Base-by-base conservation (phyloP, 1,140 invertebrate species). In the Macrostomum lignano region DNA sequence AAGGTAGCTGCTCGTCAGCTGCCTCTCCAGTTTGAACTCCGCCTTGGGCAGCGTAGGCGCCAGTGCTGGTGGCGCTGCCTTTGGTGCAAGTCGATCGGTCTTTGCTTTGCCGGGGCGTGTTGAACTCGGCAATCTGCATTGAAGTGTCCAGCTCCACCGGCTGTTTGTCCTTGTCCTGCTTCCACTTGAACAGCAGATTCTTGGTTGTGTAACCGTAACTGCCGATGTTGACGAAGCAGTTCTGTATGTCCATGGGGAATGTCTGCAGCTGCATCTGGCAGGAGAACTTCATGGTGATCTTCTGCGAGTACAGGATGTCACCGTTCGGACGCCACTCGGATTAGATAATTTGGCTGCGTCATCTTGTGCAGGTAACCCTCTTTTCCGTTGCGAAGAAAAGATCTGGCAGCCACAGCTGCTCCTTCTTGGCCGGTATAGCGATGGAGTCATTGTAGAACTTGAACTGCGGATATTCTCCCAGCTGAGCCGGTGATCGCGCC, bases 201-300 rank as follows among this genome's bases (percentile, higher is more conserved):
- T 40, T 36, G 26, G 44, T 43, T 11, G 46, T 42, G 38, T 49
- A 49, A n/a, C 44, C 44, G 34, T 79, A 91, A 46, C 79, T 86
- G 42, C 78, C 79, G 24, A 93, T 64, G 42, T 78, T 70, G 11
- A 91, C 62, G 7, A 78, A 76, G 51, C 81, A 91, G 1, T 67
- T 61, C 51, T 81, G 81, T 17, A 71, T 67, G 59, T 93, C 82
- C 73, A 91, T 82, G 7, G 84, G 84, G 60, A 91, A 93, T 50
- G 77, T 78, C 40, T 74, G 66, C n/a, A 94, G 59, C 46, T 88
- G 73, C 84, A 94, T 93, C 3, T 76, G 77, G 55, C 84, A 94
- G 21, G 42, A 44, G 7, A 48, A 35, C 0, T 44, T 46, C 39
- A 49, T 21, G 0, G 43, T 40, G n/a, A 49, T 35, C 21, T 46